phyloP scores from a whole-genome alignment of 1,140 invertebrate genomes.

The Drosophila willistoni region DNA sequence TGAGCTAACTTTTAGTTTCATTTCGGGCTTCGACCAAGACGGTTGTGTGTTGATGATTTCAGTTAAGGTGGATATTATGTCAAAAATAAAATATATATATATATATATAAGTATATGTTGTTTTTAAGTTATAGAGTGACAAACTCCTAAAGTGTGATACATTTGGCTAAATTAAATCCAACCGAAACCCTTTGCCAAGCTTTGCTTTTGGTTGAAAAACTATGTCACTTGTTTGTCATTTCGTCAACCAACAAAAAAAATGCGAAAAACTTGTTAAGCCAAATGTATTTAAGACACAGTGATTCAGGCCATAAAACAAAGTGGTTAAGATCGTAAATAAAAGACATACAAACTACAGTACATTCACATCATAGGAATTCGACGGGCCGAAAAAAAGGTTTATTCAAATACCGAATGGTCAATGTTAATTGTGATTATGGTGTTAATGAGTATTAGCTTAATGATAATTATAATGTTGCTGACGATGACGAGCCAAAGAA shows the following conservation, averaged over 20 bases:
- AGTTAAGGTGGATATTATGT: conserved; percentile 29
- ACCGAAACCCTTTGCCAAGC: conserved; percentile 6
- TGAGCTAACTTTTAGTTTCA: conserved; percentile 75
- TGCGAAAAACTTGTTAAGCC: not conserved
- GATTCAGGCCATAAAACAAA: conserved; percentile 8
- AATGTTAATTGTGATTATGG: not conserved
- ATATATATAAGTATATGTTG: too few species aligned
- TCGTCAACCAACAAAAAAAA: conserved; percentile 27
- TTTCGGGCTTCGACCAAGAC: conserved; percentile 55
- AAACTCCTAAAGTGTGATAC: not conserved
- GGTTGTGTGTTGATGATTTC: conserved; percentile 45
- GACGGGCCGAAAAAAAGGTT: conserved; percentile 9
- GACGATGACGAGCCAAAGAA: conserved; percentile 26
- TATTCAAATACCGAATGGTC: conserved; percentile 44
- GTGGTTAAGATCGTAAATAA: conserved; percentile 34
- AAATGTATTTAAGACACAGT: conserved; percentile 4
- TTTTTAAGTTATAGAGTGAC: not conserved
- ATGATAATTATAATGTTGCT: not conserved
- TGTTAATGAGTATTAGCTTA: not conserved
- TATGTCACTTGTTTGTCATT: conserved; percentile 23
- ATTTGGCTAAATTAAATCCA: not conserved
- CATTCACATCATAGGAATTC: conserved; percentile 23
- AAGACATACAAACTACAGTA: conserved; percentile 39
- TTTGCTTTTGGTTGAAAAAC: not conserved
- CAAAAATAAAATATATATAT: conserved; percentile 17